A percentile compares a stretch with the other conserved stretches of the same genome.
Evolutionary conservation across 2,888 invertebrate genomes (phyloP).

Genomic region (Tillus elongatus): DNA sequence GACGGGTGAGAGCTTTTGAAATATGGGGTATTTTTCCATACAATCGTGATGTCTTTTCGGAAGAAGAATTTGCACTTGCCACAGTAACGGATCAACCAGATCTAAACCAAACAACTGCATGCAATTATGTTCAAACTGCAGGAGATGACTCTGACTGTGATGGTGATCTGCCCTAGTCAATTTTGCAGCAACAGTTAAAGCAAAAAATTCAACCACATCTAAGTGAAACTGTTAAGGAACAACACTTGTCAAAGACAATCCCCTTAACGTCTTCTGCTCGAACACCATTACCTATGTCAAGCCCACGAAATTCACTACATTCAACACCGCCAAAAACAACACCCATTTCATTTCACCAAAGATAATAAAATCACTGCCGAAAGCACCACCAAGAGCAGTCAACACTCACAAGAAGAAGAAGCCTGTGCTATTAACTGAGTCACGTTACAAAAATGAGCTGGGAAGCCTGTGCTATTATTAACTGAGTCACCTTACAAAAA

Average conservation of each 20-base stretch:
- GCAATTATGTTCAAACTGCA: slow-evolving; percentile 8
- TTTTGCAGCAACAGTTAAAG: background rate
- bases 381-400: no score
- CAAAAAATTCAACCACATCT: background rate
- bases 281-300: no score
- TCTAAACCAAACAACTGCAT: slow-evolving; percentile 10
- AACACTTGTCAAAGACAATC: slow-evolving; percentile 9
- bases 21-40: slow-evolving; percentile 11
- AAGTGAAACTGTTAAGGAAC: slow-evolving; percentile 9
- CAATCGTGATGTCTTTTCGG: slow-evolving; percentile 12
- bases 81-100: slow-evolving; percentile 12
- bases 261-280: no score
- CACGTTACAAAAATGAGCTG: no score
- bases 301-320: no score
- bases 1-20: no score
- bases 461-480: no score
- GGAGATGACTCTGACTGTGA: slow-evolving; percentile 7
- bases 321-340: no score
- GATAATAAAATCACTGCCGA: no score
- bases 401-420: slow-evolving; percentile 10
- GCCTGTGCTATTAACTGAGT: no score
- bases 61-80: slow-evolving; percentile 12
- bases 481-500: no score
- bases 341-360: no score
- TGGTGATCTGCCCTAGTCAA: slow-evolving; percentile 4